These are phyloP conservation scores for Poeciliopsis turrubarensis DNA, from an alignment of 2,113 vertebrate genomes.

Conservation along the genomic window DNA sequence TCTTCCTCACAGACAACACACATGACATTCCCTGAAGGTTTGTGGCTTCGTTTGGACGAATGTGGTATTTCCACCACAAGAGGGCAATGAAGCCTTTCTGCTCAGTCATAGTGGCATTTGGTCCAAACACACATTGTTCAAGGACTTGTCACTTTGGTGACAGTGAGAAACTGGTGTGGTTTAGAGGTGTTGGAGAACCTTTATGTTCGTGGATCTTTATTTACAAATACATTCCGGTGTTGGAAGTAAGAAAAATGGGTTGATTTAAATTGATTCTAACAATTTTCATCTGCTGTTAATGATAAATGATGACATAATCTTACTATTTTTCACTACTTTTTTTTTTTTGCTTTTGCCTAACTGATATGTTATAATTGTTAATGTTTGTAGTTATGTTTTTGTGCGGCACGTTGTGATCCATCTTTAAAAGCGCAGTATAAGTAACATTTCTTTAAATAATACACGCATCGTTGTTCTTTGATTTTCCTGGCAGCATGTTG, in stretches of 20 bases:
- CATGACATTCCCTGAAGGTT: background rate
- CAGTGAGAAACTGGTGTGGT: constrained; percentile 27
- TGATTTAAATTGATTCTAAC: constrained; percentile 30
- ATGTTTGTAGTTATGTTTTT: background rate
- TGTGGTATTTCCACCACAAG: constrained; percentile 64
- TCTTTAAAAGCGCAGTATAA: background rate
- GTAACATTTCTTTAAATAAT: background rate
- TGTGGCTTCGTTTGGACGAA: background rate
- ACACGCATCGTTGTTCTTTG: constrained; percentile 13
- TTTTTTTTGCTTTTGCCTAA: background rate
- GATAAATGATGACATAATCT: background rate
- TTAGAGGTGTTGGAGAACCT: constrained; percentile 45
- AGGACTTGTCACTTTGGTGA: constrained; percentile 37
- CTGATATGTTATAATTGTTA: background rate
- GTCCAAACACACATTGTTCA: constrained; percentile 29
- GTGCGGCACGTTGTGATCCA: background rate
- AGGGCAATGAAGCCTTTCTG: constrained; percentile 72
- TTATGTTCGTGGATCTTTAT: constrained; percentile 26
- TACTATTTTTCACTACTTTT: background rate
- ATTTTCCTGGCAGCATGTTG: constrained; percentile 34
- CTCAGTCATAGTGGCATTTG: background rate
- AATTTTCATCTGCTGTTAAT: constrained; percentile 24
- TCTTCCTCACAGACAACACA: background rate
- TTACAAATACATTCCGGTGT: constrained; percentile 29
- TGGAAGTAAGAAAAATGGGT: constrained; percentile 14